Evolutionary conservation across 2,888 invertebrate genomes (phyloP).

Genomic region (Furcula furcula): DNA sequence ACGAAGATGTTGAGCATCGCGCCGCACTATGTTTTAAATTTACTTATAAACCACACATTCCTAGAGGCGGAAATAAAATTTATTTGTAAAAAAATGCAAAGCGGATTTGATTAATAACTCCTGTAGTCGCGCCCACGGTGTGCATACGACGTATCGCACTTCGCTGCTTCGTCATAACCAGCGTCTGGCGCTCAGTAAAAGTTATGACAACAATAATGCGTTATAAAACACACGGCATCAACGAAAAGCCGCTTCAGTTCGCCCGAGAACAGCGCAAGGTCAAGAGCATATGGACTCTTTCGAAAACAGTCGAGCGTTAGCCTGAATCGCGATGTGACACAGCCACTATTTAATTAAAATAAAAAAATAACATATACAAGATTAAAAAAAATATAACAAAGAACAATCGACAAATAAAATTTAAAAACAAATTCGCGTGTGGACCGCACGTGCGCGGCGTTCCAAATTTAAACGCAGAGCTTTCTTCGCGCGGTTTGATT

Average conservation of each 20-base stretch:
- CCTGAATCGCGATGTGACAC: conserved; percentile 58
- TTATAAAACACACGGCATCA: conserved; percentile 71
- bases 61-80: no score
- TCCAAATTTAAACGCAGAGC: conserved; percentile 54
- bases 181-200: conserved; percentile 51
- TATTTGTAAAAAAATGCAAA: not conserved
- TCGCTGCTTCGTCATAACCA: conserved; percentile 20
- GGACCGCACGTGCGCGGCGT: conserved; percentile 40
- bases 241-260: conserved; percentile 73
- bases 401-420: conserved; percentile 15
- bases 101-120: not conserved
- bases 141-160: conserved; percentile 6
- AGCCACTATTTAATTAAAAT: conserved; percentile 36
- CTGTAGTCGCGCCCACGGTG: not conserved
- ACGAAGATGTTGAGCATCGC: no score
- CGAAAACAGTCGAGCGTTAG: conserved; percentile 62
- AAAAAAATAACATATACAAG: conserved; percentile 21
- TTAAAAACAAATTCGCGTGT: conserved; percentile 28
- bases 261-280: conserved; percentile 68
- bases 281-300: conserved; percentile 69
- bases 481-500: conserved; percentile 34
- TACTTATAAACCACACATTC: no score
- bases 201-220: conserved; percentile 74
- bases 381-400: conserved; percentile 14
- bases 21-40: no score